Base-by-base conservation (phyloP, 1,140 invertebrate genomes). In the Nasonia longicornis region DNA sequence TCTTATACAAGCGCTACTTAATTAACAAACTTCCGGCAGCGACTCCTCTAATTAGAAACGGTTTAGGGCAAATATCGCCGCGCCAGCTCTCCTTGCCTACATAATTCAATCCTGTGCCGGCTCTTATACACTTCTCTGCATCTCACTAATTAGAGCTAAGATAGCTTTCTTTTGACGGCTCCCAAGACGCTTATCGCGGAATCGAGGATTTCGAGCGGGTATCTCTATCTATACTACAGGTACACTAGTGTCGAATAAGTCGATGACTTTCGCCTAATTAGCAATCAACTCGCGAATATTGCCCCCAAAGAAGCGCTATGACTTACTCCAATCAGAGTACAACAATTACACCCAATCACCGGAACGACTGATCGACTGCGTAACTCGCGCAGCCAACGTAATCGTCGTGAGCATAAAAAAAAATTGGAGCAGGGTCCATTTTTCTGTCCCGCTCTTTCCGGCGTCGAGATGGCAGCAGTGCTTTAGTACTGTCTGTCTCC, bases 11-110 rank as follows among this genome's bases (percentile, higher is more conserved):
- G 72, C 66, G 67, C 42, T 31, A 82, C 76, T 78, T 78, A 78
- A 82, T 82, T 82, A 77, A 82, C 80, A 78, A 82, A 82, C 75
- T 82, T 82, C 48, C 66, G 35, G 14, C 38, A 14, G 58, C 42
- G 26, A 45, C 74, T 77, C 70, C 70, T 82, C 75, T 78, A 82
- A 82, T 82, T 82, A 82, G 52, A 72, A 82, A 77, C 38, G 70
- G 52, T 71, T 77, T 77, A 72, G 64, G 48, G 45, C 80, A 72
- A 81, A 66, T 52, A 66, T 75, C 58, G 38, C 67, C 67, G 75
- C 58, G 66, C 70, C 26, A 26, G 42, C n/a, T 7, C 38, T 78
- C 16, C 77, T 71, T 14, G 20, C 77, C 22, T 29, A 20, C 29
- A 72, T 58, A 79, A 66, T 48, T 79, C 70, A 66, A 73, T 79